Evolutionary conservation across 2,797 vertebrate genomes (phyloP), one percentile per base, ranked within the genome.

Genomic region (Pachyuromys duprasi): DNA sequence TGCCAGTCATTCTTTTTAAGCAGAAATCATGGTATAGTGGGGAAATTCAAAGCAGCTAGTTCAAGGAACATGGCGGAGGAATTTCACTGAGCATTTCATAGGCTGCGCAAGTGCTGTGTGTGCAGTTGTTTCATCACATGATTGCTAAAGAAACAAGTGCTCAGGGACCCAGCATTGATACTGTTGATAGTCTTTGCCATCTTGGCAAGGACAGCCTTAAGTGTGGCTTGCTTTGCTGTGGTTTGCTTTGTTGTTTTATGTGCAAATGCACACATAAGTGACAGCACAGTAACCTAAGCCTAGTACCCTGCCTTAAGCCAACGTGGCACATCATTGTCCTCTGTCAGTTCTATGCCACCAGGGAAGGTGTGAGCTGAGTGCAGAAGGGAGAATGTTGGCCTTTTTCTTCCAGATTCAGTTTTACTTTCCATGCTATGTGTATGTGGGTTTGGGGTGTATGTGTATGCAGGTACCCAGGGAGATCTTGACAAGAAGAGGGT

Each of bases 11-110:
- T 79, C 57, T 86, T 94, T 20, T 49, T 42, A 72, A 89, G 79
- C 17, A 60, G 67, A 87, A 88, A 81, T 22, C 11, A 39, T 49
- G 24, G 9, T 75, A 83, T 93, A 26, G 0, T 55, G 75, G 31
- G 83, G 12, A 26, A 60, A 22, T 20, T 18, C 12, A 39, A 42
- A 49, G 36, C 1, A 11, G 65, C 86, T 70, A 39, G 36, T 31
- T 90, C 53, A 65, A 18, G 5, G 12, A 26, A 70, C 91, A 42
- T 20, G 36, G 57, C 15, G 5, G 31, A 28, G 1, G 42, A 55
- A 39, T 22, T 36, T 84, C 22, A 39, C 55, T 6, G 2, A 6
- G 5, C 18, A 0, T 28, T 26, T 74, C 65, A 8, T 0, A 0
- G 0, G 31, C 24, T 42, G 20, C 1, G 24, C 0, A 63, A 45